Conservation (phyloP, 2,113 vertebrate species). For the Corythornis madagascariensis region DNA sequence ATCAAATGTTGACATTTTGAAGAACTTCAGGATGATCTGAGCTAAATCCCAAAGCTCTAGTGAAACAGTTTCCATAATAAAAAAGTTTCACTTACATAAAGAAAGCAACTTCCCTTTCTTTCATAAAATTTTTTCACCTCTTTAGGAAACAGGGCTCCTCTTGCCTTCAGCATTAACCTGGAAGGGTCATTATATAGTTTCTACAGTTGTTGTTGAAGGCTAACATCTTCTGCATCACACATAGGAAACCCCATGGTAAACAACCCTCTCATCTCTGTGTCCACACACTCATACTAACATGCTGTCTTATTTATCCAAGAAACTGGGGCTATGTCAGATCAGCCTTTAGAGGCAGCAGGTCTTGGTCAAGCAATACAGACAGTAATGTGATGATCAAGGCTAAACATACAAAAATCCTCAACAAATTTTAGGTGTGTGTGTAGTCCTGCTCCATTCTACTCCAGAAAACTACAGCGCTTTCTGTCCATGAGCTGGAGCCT, state of each 20-base stretch:
- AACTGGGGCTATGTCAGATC: not conserved
- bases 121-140: not conserved
- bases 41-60: not conserved
- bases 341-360: not conserved
- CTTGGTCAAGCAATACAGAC: not conserved
- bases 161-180: not conserved
- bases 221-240: not conserved
- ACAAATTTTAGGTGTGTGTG: not conserved
- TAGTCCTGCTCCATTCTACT: not conserved
- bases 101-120: not conserved
- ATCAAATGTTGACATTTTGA: not conserved
- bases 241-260: accelerated
- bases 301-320: not conserved
- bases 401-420: not conserved
- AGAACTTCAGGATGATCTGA: not conserved
- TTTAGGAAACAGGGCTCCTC: not conserved
- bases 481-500: not conserved
- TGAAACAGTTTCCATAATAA: not conserved
- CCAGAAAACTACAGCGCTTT: not conserved
- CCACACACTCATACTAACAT: accelerated
- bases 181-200: not conserved
- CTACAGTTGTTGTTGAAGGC: not conserved
- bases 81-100: not conserved
- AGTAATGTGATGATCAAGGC: not conserved
- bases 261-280: not conserved